Base-by-base conservation (phyloP, 2,797 vertebrate species). In the Pantherophis vulpinus region DNA sequence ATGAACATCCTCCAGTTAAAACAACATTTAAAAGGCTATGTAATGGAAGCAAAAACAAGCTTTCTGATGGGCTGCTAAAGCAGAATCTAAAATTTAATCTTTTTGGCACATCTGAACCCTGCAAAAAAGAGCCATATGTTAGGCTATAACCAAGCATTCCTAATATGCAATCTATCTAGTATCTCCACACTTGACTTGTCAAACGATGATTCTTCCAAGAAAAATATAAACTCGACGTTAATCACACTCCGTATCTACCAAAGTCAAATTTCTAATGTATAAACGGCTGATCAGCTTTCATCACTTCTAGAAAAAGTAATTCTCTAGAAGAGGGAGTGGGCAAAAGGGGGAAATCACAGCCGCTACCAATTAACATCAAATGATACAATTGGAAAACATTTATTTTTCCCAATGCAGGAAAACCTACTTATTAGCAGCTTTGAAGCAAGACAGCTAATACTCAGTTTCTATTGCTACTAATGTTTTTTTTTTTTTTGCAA, bases 311-410 rank as follows among this genome's bases (percentile, higher is more conserved):
- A 94, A 90, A 56, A 87, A 91, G 66, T n/a, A 86, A 59, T 94
- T 93, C 90, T 94, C 94, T 90, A 89, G 54, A 87, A 23, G 8
- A 29, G 29, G 29, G 70, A 37, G 63, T 37, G 12, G 47, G 16
- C 3, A 27, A 61, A 37, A 63, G 59, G 37, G 58, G 42, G 79
- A 89, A 89, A 63, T 87, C 10, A 27, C 20, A 92, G 88, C 70
- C 61, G 90, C 87, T 93, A 66, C 47, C 95, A 95, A 95, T 90
- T 2, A 42, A 95, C 95, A 95, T 2, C 42, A 96, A 95, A 93
- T 88, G 66, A 92, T 92, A 59, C 93, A 90, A 29, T 94, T 79
- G 91, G 92, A 95, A 95, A 95, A 91, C 63, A 93, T 88, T 83
- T 83, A 42, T 83, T 83, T 83, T 23, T 94, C 29, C 61, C 83